phyloP scores from a whole-genome alignment of 1,140 invertebrate species.

The Dendrolimus kikuchii region DNA sequence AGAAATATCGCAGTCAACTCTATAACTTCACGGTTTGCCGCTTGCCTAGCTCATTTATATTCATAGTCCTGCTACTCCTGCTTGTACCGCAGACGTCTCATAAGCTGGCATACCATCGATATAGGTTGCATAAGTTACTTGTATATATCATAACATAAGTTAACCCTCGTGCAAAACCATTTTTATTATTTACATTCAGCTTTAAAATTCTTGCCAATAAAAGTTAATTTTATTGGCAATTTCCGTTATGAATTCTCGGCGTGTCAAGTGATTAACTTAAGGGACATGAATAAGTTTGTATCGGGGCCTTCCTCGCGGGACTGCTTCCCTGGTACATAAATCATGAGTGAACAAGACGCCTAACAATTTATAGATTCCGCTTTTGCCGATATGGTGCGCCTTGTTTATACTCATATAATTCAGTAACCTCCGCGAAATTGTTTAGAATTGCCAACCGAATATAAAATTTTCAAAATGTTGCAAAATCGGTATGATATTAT shows the following conservation, averaged over 20 bases:
- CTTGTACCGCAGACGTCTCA: no score
- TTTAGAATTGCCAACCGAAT: conserved; percentile 23
- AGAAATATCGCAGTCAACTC: no score
- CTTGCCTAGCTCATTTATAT: no score
- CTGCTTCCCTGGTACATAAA: conserved; percentile 23
- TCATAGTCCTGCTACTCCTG: no score
- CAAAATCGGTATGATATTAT: no score
- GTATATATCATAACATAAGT: no score
- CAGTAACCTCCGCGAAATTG: conserved; percentile 18
- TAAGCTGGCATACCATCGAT: no score
- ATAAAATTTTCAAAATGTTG: conserved; percentile 8
- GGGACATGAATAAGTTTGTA: conserved; percentile 22
- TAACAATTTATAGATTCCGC: conserved; percentile 18
- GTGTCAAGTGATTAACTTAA: conserved; percentile 27
- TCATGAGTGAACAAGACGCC: conserved; percentile 23
- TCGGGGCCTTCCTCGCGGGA: conserved; percentile 9
- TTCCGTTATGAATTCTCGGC: conserved; percentile 18
- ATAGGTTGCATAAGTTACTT: no score
- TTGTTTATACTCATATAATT: conserved; percentile 22
- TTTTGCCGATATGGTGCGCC: conserved; percentile 7
- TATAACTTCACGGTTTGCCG: no score
- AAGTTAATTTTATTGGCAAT: conserved; percentile 9
- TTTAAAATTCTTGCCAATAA: no score
- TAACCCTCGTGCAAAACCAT: no score
- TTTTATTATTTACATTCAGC: no score